Percentiles rank a stretch among this genome's conserved stretches.
These are phyloP conservation scores for Euleptes europaea DNA, from an alignment of 2,113 vertebrate genomes.

Conservation along the genomic window DNA sequence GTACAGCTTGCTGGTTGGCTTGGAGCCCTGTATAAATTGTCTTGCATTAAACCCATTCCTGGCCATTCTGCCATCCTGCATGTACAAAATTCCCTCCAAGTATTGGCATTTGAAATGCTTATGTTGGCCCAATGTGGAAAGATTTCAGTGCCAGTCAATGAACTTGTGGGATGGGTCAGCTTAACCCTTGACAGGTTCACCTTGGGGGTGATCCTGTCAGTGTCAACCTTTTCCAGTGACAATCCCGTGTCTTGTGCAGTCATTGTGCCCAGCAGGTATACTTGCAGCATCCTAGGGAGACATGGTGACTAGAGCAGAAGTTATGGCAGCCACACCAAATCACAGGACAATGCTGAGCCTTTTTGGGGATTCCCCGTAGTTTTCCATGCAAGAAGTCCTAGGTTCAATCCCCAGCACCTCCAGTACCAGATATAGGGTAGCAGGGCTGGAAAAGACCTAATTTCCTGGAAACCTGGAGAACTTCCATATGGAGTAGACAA, in stretches of 20 bases:
- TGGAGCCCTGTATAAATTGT: neutral
- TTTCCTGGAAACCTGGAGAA: neutral
- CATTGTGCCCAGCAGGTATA: no score
- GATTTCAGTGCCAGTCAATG: neutral
- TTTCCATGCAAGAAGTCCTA: neutral
- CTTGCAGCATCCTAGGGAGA: no score
- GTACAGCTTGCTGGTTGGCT: neutral
- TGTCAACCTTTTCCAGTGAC: no score
- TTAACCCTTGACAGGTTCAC: neutral
- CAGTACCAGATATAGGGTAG: neutral
- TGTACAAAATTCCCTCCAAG: no score
- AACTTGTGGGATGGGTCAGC: neutral
- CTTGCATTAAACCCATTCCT: neutral
- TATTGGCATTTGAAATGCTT: no score
- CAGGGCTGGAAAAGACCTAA: neutral
- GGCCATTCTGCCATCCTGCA: neutral
- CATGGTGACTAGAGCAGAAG: no score
- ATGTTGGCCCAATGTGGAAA: no score
- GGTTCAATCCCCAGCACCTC: neutral
- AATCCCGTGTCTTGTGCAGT: no score
- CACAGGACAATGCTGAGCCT: no score
- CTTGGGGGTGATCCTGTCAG: no score
- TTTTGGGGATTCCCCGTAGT: neutral
- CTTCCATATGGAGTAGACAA: neutral
- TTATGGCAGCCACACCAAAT: no score